A percentile compares a stretch with the other conserved stretches of the same genome.
These are phyloP conservation scores for Micromesistius poutassou DNA, from an alignment of 2,797 vertebrate genomes.

Conservation along the genomic window DNA sequence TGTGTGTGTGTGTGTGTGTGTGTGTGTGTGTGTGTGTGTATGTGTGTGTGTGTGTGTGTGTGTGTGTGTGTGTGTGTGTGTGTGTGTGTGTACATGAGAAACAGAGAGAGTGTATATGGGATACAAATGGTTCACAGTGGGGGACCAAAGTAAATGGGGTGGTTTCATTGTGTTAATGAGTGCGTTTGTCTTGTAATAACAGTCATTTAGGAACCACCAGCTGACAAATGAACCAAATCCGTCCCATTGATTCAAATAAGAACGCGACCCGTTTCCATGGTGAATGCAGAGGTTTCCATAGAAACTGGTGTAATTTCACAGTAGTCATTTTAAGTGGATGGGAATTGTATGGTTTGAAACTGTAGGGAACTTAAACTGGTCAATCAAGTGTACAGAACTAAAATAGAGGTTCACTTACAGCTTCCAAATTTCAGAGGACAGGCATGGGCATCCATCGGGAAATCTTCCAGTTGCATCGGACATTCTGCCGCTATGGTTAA, in stretches of 20 bases:
- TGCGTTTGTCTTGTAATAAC: background rate
- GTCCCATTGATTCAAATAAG: background rate
- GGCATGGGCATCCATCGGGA: conserved; percentile 97
- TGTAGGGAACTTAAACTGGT: background rate
- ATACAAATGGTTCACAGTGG: background rate
- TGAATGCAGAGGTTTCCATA: background rate
- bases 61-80: background rate
- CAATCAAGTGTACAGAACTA: background rate
- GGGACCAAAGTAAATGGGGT: background rate
- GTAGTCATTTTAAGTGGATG: background rate
- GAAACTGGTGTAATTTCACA: conserved; percentile 2
- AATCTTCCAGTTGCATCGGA: conserved; percentile 98
- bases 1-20: background rate
- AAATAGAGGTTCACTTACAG: conserved; percentile 81
- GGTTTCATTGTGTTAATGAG: background rate
- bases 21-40: background rate
- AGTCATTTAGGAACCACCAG: background rate
- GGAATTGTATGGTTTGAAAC: background rate
- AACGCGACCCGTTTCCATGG: background rate
- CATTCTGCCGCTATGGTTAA: conserved; percentile 97
- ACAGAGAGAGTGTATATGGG: background rate
- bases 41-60: background rate
- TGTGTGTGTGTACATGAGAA: background rate
- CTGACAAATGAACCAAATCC: background rate
- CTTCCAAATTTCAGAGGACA: conserved; percentile 98